Evolutionary conservation across 2,113 vertebrate species (phyloP), one percentile per base, ranked within the genome.

Genomic region (Peromyscus leucopus): DNA sequence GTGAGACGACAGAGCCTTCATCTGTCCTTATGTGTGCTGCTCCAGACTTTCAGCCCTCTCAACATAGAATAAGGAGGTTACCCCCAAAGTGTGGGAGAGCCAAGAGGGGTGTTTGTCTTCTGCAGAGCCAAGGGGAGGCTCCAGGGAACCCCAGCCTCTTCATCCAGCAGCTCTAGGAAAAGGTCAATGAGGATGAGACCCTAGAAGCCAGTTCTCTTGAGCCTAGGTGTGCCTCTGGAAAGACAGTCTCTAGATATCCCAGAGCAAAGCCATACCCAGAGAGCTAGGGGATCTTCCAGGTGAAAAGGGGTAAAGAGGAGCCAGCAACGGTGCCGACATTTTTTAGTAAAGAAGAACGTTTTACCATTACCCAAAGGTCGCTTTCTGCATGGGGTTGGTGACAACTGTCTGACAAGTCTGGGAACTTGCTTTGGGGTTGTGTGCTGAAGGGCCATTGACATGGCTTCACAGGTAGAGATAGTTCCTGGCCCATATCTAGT

Each of bases 151-250:
- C 13, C 1, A n/a, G 79, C 22, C 28, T 19, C 39, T 9, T 89
- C 5, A 48, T 39, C 51, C 22, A n/a, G 0, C 17, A 7, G 2
- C 39, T 3, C 46, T 33, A 59, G 78, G 80, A 69, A 42, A 42
- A 28, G 26, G n/a, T 2, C 1, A 0, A 0, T 36, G 84, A 69
- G 6, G 33, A 0, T 1, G 31, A 24, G 31, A 55, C 42, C 39
- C 36, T 22, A 13, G 7, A 63, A 63, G 36, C 22, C 39, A 46
- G 48, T 83, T 36, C 39, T 79, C 63, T 63, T 31, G 42, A 87
- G 83, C 16, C 31, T 17, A 24, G 46, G 4, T 51, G 31, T 67
- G 19, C 46, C 33, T 10, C 46, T 55, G 65, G 85, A 22, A 71
- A 71, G 85, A n/a, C 39, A 51, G 69, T 69, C 28, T 76, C 26